A percentile compares a stretch with the other conserved stretches of the same genome.
Conservation (phyloP, 2,888 invertebrate genomes). For the Dioctria rufipes region DNA sequence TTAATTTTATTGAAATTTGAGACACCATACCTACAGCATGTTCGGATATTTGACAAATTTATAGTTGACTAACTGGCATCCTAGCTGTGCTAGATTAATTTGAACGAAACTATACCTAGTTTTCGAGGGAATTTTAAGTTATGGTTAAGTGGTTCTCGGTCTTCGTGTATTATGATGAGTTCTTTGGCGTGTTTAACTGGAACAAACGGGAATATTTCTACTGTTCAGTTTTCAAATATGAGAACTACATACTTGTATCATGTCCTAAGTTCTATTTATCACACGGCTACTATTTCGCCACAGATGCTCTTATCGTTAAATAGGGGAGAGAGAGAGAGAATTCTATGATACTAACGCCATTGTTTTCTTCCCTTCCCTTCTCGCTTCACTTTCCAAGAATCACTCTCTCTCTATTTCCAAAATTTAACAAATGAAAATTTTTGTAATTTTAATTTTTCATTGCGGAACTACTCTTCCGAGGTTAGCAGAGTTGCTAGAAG, state of each 20-base stretch:
- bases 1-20: conserved; percentile 59
- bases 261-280: background rate
- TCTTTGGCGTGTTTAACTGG: background rate
- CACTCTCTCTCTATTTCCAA: too few relatives aligned
- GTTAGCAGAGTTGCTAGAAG: too few relatives aligned
- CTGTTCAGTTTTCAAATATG: background rate
- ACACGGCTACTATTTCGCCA: too few relatives aligned
- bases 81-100: conserved; percentile 45
- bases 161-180: background rate
- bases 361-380: too few relatives aligned
- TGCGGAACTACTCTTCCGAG: too few relatives aligned
- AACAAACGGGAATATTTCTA: background rate
- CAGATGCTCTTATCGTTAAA: too few relatives aligned
- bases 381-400: too few relatives aligned
- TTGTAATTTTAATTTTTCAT: too few relatives aligned
- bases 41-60: conserved; percentile 56
- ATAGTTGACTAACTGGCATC: conserved; percentile 53
- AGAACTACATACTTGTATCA: background rate
- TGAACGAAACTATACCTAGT: background rate
- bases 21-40: conserved; percentile 53
- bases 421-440: too few relatives aligned
- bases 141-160: background rate
- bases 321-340: too few relatives aligned
- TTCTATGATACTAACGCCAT: too few relatives aligned
- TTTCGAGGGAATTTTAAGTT: background rate